Evolutionary conservation across 2,113 vertebrate species (phyloP), one percentile per base, ranked within the genome.

Genomic region (Quiscalus mexicanus): DNA sequence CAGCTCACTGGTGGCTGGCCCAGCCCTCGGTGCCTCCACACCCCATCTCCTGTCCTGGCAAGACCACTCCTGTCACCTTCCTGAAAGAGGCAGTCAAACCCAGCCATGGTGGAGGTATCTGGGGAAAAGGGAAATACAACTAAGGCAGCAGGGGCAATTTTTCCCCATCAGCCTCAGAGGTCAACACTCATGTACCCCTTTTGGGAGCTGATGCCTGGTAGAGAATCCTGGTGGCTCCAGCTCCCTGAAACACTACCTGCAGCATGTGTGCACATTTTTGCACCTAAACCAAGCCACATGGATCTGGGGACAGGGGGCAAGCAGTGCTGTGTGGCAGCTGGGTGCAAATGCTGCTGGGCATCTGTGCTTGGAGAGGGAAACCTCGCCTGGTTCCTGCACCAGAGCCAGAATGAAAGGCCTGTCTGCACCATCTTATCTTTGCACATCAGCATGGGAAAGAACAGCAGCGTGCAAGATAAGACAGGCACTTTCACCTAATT

Each of bases 311-410:
- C 18, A 19, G 24, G 21, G 18, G 23, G 5, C 1, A 9, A 56
- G 17, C 19, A 22, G 19, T 37, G 44, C 59, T 1, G 0, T 31
- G 18, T 6, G 13, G n/a, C 60, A 78, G 28, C 35, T n/a, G 22
- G 21, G 22, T 55, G 24, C 19, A 88, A 75, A 42, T 28, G 12
- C 25, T 37, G 17, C 69, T 0, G 0, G 37, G 30, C 2, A 0
- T 39, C 60, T 68, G 47, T 62, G 25, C 52, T 47, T 50, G n/a
- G 10, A 42, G 37, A 21, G 24, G 5, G 28, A 12, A 90, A 59
- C 10, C 20, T 65, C 31, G 73, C 23, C 59, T 47, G 59, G 6
- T 69, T 70, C 42, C 59, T 77, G 28, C 55, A 73, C 17, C 35
- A 50, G 20, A 39, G 33, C 44, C 16, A 17, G 35, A 27, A 87